Percentiles rank a stretch among this genome's conserved stretches.
Evolutionary conservation across 2,888 invertebrate genomes (phyloP).

Genomic region (Yponomeuta cagnagella): DNA sequence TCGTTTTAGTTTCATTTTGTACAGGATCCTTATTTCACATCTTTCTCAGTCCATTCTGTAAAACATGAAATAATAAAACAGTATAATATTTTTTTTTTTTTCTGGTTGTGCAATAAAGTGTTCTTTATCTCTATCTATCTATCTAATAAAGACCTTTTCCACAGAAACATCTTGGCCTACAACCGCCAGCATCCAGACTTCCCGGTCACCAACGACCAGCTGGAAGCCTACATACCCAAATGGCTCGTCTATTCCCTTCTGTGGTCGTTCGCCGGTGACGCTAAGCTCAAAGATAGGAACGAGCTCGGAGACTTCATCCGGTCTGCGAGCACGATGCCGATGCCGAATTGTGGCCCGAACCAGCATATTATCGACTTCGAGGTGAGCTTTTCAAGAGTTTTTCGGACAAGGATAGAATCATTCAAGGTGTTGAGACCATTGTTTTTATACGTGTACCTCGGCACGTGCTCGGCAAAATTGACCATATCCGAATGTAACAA

Average conservation of each 20-base stretch:
- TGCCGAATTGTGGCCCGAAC: constrained; percentile 87
- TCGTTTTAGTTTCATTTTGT: too few species aligned
- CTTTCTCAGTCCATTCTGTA: not conserved
- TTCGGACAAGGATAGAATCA: not conserved
- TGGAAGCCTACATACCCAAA: constrained; percentile 96
- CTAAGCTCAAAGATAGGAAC: constrained; percentile 93
- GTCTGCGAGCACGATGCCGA: constrained; percentile 93
- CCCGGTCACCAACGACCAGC: constrained; percentile 92
- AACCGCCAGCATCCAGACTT: constrained; percentile 97
- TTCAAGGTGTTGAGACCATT: not conserved
- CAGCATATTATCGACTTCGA: constrained; percentile 97
- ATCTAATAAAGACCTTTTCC: not conserved
- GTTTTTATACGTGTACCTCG: too few species aligned
- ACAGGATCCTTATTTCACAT: not conserved
- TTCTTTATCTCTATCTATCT: too few species aligned
- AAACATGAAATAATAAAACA: not conserved
- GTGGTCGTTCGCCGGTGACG: constrained; percentile 99
- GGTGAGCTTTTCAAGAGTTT: constrained; percentile 60
- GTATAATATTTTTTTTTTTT: too few species aligned
- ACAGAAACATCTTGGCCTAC: constrained; percentile 91
- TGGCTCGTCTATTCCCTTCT: constrained; percentile 94
- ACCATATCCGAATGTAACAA: too few species aligned
- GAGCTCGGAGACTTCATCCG: constrained; percentile 97
- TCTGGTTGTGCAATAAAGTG: too few species aligned
- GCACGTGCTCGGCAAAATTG: too few species aligned